Evolutionary conservation across 1,140 invertebrate species (phyloP), one percentile per base, ranked within the genome.

Genomic region (Heterodera carotae): DNA sequence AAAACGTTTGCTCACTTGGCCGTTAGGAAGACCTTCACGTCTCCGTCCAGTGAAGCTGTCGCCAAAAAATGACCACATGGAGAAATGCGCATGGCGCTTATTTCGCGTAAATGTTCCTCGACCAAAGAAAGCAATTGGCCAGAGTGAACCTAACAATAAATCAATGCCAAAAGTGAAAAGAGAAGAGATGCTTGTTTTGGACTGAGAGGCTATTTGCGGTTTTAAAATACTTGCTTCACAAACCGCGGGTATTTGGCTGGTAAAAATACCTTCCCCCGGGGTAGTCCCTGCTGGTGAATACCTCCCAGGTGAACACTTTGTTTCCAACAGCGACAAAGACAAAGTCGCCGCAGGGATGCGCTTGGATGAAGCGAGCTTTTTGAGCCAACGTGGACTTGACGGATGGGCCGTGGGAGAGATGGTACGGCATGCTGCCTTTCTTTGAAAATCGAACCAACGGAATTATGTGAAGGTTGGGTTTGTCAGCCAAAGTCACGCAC

Each of bases 1-100:
- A 43, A 43, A 43, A 43, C 39, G 39, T 8, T 8, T 22, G 15
- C 36, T 18, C 18, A 71, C 69, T 33, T 71, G 64, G 72, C 56
- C 25, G 72, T 74, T 12, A 74, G 12, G 56, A 59, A 74, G 36
- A 74, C 33, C 29, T 74, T 74, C 5, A 64, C 48, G 15, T 36
- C 72, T 2, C 72, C 72, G 33, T 74, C 72, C 27, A 74, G 33
- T 25, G 72, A 74, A 8, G 48, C 48, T 4, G 39, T 74, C 2
- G 18, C 72, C 72, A 74, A 74, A 36, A 74, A 74, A 15, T 64
- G 34, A n/a, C 72, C 72, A 64, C 72, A 74, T 10, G 72, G 5
- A 1, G 72, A 74, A 59, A 74, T 62, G 15, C 56, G 27, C 12
- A 74, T 62, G 10, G 56, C 43, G 39, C 33, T 62, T 31, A 74